These are phyloP conservation scores for Myopa tessellatipennis DNA, from an alignment of 2,888 invertebrate genomes.

Conservation along the genomic window DNA sequence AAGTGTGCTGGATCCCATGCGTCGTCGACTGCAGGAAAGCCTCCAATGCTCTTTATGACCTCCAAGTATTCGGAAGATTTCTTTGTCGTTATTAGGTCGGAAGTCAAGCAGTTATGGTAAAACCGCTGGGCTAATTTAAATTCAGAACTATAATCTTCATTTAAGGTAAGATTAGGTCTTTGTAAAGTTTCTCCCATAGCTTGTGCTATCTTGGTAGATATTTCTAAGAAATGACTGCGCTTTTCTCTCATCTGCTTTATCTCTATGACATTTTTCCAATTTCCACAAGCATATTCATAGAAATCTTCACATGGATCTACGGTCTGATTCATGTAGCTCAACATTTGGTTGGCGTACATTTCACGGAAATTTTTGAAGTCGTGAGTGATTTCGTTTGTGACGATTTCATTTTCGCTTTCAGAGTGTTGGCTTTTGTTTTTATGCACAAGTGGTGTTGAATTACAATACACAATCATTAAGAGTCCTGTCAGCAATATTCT, in stretches of 20 bases:
- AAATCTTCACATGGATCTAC: constrained; percentile 63
- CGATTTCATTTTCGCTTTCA: not conserved
- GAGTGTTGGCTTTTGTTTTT: not conserved
- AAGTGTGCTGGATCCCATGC: constrained; percentile 55
- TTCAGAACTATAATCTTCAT: constrained; percentile 48
- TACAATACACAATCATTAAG: not conserved
- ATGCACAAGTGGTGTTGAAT: not conserved
- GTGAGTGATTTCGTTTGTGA: constrained; percentile 31
- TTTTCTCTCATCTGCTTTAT: constrained; percentile 52
- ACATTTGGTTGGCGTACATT: constrained; percentile 56
- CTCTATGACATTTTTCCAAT: constrained; percentile 56
- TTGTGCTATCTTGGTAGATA: constrained; percentile 53
- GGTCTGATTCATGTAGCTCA: constrained; percentile 60
- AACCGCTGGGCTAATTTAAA: constrained; percentile 56
- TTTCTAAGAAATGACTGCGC: constrained; percentile 58
- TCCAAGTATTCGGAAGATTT: constrained; percentile 57
- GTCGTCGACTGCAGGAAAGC: constrained; percentile 62
- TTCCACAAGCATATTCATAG: constrained; percentile 64
- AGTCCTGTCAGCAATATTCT: not conserved
- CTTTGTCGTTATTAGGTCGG: constrained; percentile 55
- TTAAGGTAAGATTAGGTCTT: constrained; percentile 23
- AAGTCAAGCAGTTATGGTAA: constrained; percentile 55
- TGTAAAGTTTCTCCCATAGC: constrained; percentile 50
- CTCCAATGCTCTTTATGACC: constrained; percentile 59
- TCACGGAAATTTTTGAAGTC: constrained; percentile 43